phyloP scores from a whole-genome alignment of 2,113 vertebrate genomes.

The Cyprinodon brontotheroides region DNA sequence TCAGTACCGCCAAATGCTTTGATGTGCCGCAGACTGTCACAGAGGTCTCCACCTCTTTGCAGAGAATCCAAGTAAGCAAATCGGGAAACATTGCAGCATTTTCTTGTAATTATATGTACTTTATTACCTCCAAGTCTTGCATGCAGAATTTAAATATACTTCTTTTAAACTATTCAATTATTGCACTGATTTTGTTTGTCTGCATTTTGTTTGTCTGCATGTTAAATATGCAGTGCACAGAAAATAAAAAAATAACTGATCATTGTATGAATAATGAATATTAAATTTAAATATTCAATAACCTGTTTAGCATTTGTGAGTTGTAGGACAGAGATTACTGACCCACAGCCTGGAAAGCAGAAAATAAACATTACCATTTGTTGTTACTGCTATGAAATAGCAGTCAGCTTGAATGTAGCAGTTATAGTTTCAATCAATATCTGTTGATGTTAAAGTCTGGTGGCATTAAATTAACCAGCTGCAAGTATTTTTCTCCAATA shows the following conservation, averaged over 20 bases:
- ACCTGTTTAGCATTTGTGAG: constrained; percentile 5
- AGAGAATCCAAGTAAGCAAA: constrained; percentile 90
- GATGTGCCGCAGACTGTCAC: constrained; percentile 89
- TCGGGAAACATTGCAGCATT: background rate
- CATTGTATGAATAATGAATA: background rate
- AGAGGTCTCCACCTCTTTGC: constrained; percentile 86
- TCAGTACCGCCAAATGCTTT: constrained; percentile 94
- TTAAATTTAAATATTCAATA: background rate
- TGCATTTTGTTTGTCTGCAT: background rate
- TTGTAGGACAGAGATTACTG: background rate
- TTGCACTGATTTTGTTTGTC: background rate
- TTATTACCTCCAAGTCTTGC: background rate
- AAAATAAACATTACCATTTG: background rate
- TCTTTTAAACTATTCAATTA: background rate
- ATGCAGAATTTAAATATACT: background rate
- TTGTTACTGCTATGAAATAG: constrained; percentile 5
- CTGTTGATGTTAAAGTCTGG: constrained; percentile 15
- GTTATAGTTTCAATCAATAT: constrained; percentile 10
- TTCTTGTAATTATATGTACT: background rate
- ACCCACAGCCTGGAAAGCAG: constrained; percentile 4
- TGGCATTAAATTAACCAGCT: constrained; percentile 7
- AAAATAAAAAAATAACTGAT: background rate
- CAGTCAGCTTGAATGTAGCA: background rate
- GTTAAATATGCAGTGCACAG: background rate
- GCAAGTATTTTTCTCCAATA: constrained; percentile 7